Evolutionary conservation across 2,113 vertebrate genomes (phyloP), one percentile per base, ranked within the genome.

Genomic region (Gallinago jamesoni): DNA sequence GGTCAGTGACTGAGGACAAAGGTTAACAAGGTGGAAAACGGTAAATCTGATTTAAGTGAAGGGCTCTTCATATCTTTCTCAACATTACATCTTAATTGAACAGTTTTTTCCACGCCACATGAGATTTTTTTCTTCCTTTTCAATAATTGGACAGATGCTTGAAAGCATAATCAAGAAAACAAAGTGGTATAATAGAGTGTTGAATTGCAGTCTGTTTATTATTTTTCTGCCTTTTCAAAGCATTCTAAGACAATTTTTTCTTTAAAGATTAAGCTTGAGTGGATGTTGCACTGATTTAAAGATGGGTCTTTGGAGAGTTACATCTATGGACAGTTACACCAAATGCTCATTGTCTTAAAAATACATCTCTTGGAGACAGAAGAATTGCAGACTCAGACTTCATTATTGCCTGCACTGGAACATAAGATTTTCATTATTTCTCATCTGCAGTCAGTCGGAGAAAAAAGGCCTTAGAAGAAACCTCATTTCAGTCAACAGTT

Each of bases 21-120:
- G 82, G 82, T 82, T 87, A 95, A 90, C 56, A 89, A 84, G 59
- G 57, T 77, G 20, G 66, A 93, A 93, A 95, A 76, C 25, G 90
- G 76, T 90, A 96, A 91, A 95, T 86, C 67, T 62, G 48, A 78
- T 89, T 69, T 95, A 73, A 88, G 37, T 73, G 78, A 80, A 91
- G 77, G 45, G 41, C 64, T 94, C 66, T 75, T 78, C 39, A 66
- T 72, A 48, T 35, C 59, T 53, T 31, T 62, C 79, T 73, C 63
- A 87, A 60, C 62, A 66, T 33, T 63, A 62, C 35, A 69, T 66
- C 79, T 88, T 82, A 89, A 95, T 97, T 67, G 89, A 84, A 73
- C 55, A 70, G 24, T 66, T 16, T 62, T 94, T 94, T 85, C 57
- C 70, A 87, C 17, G 73, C 14, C 41, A 48, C 27, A n/a, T 60